Evolutionary conservation across 2,888 invertebrate species (phyloP).

Genomic region (Chaetoderma sp.): DNA sequence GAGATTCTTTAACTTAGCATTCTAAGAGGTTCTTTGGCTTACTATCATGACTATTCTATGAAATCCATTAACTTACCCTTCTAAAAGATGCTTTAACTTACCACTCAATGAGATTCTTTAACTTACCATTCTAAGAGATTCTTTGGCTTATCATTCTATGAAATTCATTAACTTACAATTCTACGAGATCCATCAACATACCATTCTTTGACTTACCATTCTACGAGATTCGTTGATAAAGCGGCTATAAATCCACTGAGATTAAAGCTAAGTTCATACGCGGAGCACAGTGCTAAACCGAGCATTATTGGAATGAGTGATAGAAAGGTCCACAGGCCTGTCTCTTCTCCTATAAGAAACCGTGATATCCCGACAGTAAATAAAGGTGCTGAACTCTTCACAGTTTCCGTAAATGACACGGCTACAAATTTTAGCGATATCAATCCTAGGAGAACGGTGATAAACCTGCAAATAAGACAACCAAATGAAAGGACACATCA

Average conservation of each 20-base stretch:
- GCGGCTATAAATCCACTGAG: constrained; percentile 80
- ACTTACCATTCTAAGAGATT: too few relatives aligned
- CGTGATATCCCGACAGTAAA: constrained; percentile 83
- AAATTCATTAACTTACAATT: too few relatives aligned
- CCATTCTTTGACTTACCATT: constrained; percentile 78
- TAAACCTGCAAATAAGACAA: constrained; percentile 73
- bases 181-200: too few relatives aligned
- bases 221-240: constrained; percentile 82
- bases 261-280: constrained; percentile 83
- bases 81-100: too few relatives aligned
- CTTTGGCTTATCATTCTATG: too few relatives aligned
- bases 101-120: too few relatives aligned
- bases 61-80: too few relatives aligned
- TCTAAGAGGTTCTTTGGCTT: too few relatives aligned
- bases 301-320: constrained; percentile 83
- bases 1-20: too few relatives aligned
- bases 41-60: too few relatives aligned
- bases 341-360: constrained; percentile 66
- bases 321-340: constrained; percentile 75
- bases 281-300: constrained; percentile 81
- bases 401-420: constrained; percentile 84
- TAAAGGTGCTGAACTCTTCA: constrained; percentile 84
- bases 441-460: constrained; percentile 80
- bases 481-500: constrained; percentile 5
- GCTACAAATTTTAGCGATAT: constrained; percentile 83